Evolutionary conservation across 2,113 vertebrate species (phyloP).

Genomic region (Gasterosteus aculeatus): DNA sequence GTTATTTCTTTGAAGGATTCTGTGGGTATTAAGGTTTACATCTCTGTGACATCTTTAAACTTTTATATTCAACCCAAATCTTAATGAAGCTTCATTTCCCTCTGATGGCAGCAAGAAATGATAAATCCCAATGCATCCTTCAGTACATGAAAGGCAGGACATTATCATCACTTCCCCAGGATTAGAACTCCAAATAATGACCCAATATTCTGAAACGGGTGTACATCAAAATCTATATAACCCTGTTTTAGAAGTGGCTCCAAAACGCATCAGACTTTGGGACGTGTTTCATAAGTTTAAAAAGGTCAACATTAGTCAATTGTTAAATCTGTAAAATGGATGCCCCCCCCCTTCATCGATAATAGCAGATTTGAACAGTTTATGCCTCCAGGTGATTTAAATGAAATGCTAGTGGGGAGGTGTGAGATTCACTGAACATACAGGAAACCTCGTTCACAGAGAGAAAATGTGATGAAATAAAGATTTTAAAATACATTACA

Average conservation of each 20-base stretch:
- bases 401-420: slow-evolving; percentile 4
- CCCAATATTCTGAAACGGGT: neutral
- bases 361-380: neutral
- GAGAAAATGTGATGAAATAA: slow-evolving; percentile 16
- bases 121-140: neutral
- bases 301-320: neutral
- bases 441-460: neutral
- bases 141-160: neutral
- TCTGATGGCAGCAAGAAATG: slow-evolving; percentile 36
- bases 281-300: neutral
- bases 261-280: neutral
- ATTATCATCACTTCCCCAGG: slow-evolving; percentile 13
- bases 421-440: neutral
- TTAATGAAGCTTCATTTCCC: slow-evolving; percentile 37
- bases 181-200: slow-evolving; percentile 28
- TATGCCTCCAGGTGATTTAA: neutral
- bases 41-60: slow-evolving; percentile 31
- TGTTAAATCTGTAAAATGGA: neutral
- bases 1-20: neutral
- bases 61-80: slow-evolving; percentile 12
- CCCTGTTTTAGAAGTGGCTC: neutral
- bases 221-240: neutral
- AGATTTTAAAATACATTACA: slow-evolving; percentile 2
- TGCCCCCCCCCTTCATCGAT: neutral
- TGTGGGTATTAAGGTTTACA: slow-evolving; percentile 30